Evolutionary conservation across 2,888 invertebrate genomes (phyloP).

Genomic region (Caenorhabditis imperialis): DNA sequence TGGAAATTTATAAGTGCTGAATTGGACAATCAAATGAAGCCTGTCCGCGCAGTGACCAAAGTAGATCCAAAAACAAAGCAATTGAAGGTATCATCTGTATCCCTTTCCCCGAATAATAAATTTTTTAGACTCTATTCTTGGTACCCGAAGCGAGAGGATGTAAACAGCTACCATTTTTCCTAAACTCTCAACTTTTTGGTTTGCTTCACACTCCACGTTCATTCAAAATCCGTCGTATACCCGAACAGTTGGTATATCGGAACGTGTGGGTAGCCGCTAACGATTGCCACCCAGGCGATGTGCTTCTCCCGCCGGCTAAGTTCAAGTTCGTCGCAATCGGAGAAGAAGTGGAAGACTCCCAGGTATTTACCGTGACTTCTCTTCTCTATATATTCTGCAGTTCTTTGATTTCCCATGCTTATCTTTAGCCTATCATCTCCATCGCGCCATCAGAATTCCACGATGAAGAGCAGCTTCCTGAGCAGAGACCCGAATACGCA

Average conservation of each 20-base stretch:
- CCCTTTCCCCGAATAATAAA: too few species aligned
- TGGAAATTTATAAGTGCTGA: background rate
- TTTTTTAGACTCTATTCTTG: slow-evolving; percentile 19
- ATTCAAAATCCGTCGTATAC: background rate
- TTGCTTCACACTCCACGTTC: slow-evolving; percentile 4
- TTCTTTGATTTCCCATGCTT: too few species aligned
- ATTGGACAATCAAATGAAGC: background rate
- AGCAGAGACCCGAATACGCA: too few species aligned
- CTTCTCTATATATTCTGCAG: too few species aligned
- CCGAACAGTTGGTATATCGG: background rate
- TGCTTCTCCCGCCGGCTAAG: slow-evolving; percentile 11
- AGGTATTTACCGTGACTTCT: background rate
- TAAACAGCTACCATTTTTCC: slow-evolving; percentile 11
- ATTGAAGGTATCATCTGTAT: background rate
- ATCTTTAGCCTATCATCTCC: too few species aligned
- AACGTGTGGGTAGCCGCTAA: slow-evolving; percentile 22
- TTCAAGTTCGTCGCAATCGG: slow-evolving; percentile 7
- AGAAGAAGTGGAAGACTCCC: background rate
- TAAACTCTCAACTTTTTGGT: slow-evolving; percentile 5
- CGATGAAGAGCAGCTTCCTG: too few species aligned
- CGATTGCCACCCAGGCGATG: slow-evolving; percentile 24
- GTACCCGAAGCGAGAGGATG: slow-evolving; percentile 7
- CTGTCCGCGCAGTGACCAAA: background rate
- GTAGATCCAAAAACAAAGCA: background rate
- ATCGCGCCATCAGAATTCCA: too few species aligned